Base-by-base conservation (phyloP, 2,113 vertebrate genomes). In the Scartelaos histophorus region DNA sequence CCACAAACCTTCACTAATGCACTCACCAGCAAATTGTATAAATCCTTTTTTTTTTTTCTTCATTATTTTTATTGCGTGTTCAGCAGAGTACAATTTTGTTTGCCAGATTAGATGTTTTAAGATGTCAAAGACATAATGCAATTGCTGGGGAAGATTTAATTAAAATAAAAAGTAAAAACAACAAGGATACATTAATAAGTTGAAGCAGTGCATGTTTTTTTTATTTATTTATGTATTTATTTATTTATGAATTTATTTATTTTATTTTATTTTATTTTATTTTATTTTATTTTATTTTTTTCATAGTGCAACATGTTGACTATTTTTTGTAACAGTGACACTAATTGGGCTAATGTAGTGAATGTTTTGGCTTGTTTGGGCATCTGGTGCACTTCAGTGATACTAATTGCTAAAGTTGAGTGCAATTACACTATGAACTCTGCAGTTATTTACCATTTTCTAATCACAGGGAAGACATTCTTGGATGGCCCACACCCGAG, bases 301-400 rank as follows among this genome's bases (percentile, higher is more conserved):
- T 13, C n/a, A n/a, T n/a, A n/a, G 47, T 16, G 3, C 16, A 49
- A 51, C 16, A 51, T 6, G 5, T 51, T 19, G 47, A 1, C 0
- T 54, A 3, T 74, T 29, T 79, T 77, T 70, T 76, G 58, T 74
- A 70, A 69, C 24, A 65, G 69, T 66, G 7, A 49, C 49, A 56
- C 46, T 79, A 89, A 90, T 87, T 77, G 76, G 68, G 60, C 66
- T 85, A 82, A 84, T 85, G 46, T 68, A 47, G 69, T 57, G 47
- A 71, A 81, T 73, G 76, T 87, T 83, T 46, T 82, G 71, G 71
- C 82, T 71, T 81, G 77, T 66, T 0, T 29, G 35, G 87, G 76
- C 76, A 78, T 75, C 75, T 75, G 76, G 66, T 80, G 79, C 22
- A 65, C 66, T 74, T 86, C 66, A 53, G 85, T 81, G 88, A 73